A percentile compares a stretch with the other conserved stretches of the same genome.
phyloP scores from a whole-genome alignment of 2,888 invertebrate genomes.

The Drosophila heteroneura region DNA sequence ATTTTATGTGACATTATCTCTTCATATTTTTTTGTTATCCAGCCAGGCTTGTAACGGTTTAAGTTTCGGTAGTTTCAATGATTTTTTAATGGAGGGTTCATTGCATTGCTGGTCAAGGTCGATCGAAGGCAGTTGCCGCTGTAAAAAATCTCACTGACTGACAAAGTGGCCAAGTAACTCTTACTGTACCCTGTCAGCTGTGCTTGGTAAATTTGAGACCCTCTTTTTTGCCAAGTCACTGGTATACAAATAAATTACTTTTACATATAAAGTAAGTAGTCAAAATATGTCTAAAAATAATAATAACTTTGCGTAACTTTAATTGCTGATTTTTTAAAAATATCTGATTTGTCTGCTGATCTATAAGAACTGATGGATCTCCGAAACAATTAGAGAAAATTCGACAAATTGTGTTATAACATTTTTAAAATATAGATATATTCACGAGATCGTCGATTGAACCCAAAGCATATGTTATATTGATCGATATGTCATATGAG shows the following conservation, averaged over 20 bases:
- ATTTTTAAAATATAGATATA: background rate
- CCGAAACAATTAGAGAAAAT: background rate
- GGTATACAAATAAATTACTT: conserved; percentile 5
- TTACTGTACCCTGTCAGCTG: conserved; percentile 11
- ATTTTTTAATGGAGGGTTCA: conserved; percentile 61
- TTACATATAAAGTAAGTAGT: background rate
- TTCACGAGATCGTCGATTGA: background rate
- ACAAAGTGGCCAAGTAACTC: conserved; percentile 39
- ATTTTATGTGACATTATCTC: conserved; percentile 66
- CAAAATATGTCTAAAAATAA: background rate
- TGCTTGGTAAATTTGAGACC: background rate
- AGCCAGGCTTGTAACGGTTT: conserved; percentile 51
- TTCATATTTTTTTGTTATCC: conserved; percentile 2
- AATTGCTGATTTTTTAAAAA: background rate
- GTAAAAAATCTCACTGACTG: conserved; percentile 49
- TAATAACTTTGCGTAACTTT: background rate
- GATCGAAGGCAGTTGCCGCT: conserved; percentile 34
- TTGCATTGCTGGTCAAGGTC: conserved; percentile 76
- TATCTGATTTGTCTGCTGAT: background rate
- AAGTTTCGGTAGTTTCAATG: conserved; percentile 39
- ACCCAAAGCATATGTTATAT: background rate
- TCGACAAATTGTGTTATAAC: background rate
- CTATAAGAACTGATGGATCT: background rate
- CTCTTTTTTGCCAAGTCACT: conserved; percentile 2
- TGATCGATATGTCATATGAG: background rate